Percentiles rank a stretch among this genome's conserved stretches.
Evolutionary conservation across 2,113 vertebrate species (phyloP).

Genomic region (Austrofundulus limnaeus): DNA sequence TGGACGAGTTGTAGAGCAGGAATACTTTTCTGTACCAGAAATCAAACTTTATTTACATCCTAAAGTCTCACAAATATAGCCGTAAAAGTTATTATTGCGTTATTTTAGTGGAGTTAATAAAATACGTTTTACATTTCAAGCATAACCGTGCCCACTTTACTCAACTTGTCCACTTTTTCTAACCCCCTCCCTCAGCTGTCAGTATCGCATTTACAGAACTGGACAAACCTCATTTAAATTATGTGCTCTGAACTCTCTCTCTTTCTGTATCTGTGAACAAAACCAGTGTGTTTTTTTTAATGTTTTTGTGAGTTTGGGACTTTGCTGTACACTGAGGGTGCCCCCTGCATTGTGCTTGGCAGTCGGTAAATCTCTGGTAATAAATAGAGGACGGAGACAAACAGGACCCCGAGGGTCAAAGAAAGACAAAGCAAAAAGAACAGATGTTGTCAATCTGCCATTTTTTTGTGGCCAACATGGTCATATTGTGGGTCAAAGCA

Average conservation of each 20-base stretch:
- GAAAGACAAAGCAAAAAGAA: slow-evolving; percentile 44
- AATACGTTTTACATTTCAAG: not conserved
- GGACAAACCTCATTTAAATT: slow-evolving; percentile 29
- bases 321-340: slow-evolving; percentile 16
- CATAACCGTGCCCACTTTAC: not conserved
- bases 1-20: not conserved
- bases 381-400: slow-evolving; percentile 57
- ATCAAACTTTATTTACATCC: not conserved
- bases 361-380: slow-evolving; percentile 48
- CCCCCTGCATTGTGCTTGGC: slow-evolving; percentile 29
- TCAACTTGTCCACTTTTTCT: slow-evolving; percentile 2
- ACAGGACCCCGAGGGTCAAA: slow-evolving; percentile 50
- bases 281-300: not conserved
- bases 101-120: not conserved
- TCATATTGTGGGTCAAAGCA: slow-evolving; percentile 62
- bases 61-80: not conserved
- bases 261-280: slow-evolving; percentile 11
- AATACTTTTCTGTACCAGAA: not conserved
- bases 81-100: too few species aligned
- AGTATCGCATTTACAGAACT: slow-evolving; percentile 14
- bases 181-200: slow-evolving; percentile 16
- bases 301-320: slow-evolving; percentile 19
- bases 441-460: slow-evolving; percentile 64
- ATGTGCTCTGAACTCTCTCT: slow-evolving; percentile 13
- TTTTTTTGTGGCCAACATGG: slow-evolving; percentile 54